phyloP scores from a whole-genome alignment of 2,797 vertebrate species.

The Champsocephalus gunnari region DNA sequence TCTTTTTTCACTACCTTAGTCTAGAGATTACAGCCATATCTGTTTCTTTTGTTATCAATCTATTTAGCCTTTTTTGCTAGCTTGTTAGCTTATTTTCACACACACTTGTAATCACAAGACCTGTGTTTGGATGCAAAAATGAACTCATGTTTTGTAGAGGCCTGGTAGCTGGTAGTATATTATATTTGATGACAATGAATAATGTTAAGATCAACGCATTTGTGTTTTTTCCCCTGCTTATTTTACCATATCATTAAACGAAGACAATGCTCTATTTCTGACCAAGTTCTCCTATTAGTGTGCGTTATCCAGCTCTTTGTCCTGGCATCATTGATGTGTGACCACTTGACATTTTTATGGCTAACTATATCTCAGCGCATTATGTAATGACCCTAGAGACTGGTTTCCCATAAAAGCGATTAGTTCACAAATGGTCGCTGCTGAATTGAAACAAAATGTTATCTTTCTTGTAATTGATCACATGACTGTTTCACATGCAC shows the following conservation, averaged over 20 bases:
- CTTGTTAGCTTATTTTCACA: background rate
- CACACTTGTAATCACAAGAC: background rate
- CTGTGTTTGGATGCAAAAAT: background rate
- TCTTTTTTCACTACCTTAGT: background rate
- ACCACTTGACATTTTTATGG: conserved; percentile 78
- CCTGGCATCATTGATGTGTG: conserved; percentile 61
- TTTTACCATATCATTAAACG: too few relatives aligned
- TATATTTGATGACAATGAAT: background rate
- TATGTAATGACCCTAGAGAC: conserved; percentile 75
- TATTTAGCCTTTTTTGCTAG: background rate
- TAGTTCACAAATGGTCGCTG: conserved; percentile 73
- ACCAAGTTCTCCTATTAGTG: conserved; percentile 40
- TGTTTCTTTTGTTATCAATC: background rate
- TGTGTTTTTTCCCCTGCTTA: background rate
- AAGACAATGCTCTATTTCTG: background rate
- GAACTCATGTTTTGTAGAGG: background rate
- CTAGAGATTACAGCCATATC: background rate
- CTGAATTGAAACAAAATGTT: conserved; percentile 72
- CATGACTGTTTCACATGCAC: conserved; percentile 37
- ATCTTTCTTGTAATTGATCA: conserved; percentile 71
- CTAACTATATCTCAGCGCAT: conserved; percentile 67
- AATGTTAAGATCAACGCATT: background rate
- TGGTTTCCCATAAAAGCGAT: conserved; percentile 72
- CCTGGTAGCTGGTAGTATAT: background rate
- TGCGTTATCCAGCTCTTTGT: conserved; percentile 51